Evolutionary conservation across 1,140 invertebrate species (phyloP).

Genomic region (Teleogryllus occipitalis): DNA sequence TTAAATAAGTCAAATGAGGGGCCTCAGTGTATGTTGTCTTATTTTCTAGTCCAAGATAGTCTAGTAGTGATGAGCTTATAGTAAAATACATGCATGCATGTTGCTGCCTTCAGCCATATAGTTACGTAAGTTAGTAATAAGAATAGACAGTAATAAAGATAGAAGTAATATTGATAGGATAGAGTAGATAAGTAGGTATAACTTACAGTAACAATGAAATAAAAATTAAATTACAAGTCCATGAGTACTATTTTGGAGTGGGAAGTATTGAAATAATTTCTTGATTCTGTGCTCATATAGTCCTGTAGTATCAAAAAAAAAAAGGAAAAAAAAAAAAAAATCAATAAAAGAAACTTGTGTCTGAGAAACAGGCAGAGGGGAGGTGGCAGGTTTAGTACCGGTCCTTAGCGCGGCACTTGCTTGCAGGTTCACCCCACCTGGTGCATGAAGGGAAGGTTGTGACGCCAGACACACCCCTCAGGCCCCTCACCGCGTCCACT

Average conservation of each 20-base stretch:
- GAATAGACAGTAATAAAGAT: neutral
- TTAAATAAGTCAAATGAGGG: neutral
- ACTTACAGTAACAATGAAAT: neutral
- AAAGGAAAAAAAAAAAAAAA: neutral
- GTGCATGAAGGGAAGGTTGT: slow-evolving; percentile 33
- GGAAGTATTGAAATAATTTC: neutral
- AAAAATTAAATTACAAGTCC: neutral
- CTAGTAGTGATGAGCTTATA: neutral
- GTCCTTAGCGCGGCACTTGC: slow-evolving; percentile 22
- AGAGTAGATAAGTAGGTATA: neutral
- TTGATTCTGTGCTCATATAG: neutral
- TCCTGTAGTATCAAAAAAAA: neutral
- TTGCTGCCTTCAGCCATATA: neutral
- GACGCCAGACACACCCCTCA: slow-evolving; percentile 30
- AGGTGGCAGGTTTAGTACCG: neutral
- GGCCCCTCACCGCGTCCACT: slow-evolving; percentile 27
- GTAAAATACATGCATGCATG: neutral
- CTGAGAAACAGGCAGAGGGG: neutral
- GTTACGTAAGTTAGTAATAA: neutral
- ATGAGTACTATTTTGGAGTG: neutral
- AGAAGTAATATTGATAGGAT: slow-evolving; percentile 1
- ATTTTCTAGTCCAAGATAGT: too few species aligned
- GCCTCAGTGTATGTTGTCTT: neutral
- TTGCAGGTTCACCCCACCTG: slow-evolving; percentile 34
- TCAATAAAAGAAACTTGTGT: neutral